Conservation (phyloP, 2,797 vertebrate species). For the Sorex maritimensis region DNA sequence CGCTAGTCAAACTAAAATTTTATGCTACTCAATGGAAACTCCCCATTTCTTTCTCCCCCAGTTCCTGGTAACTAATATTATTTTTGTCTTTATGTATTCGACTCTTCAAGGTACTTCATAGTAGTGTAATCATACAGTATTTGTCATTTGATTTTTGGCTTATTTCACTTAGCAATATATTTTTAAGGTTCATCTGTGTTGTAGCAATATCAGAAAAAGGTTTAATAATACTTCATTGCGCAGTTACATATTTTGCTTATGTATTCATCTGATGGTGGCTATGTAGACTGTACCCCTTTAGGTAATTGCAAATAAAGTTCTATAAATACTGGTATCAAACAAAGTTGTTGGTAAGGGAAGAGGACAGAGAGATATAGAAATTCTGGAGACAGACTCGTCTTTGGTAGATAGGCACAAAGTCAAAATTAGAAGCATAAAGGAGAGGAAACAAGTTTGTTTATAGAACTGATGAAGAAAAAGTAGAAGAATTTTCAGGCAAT, state of each 20-base stretch:
- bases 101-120: neutral
- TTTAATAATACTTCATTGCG: neutral
- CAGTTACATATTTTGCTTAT: neutral
- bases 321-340: neutral
- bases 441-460: slow-evolving; percentile 7
- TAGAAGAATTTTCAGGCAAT: neutral
- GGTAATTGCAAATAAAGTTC: neutral
- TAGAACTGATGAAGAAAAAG: neutral
- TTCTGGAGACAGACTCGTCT: neutral
- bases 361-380: neutral
- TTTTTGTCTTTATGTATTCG: neutral
- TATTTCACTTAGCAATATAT: neutral
- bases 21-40: neutral
- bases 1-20: neutral
- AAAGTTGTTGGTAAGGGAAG: neutral
- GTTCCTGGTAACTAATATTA: neutral
- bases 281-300: neutral
- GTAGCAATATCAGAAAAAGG: neutral
- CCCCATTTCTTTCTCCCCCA: neutral
- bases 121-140: neutral
- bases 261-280: neutral
- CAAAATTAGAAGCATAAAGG: neutral
- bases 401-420: neutral
- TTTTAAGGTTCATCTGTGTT: neutral
- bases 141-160: neutral